A percentile compares a stretch with the other conserved stretches of the same genome.
Conservation (phyloP, 2,113 vertebrate species). For the Percina caprodes region DNA sequence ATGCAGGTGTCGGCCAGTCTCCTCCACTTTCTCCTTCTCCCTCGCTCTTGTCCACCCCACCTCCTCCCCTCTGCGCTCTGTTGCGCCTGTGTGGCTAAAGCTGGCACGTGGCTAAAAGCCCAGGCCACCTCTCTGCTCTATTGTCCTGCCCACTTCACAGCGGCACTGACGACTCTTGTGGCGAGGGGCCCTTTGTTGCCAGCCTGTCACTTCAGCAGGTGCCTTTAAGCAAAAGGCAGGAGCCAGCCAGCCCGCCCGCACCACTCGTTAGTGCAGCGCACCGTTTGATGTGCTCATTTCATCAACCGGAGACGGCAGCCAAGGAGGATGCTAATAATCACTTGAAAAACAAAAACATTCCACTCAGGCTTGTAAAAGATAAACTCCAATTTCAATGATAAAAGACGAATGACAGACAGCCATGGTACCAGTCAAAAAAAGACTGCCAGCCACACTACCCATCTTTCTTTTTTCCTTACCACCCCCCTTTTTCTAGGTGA, state of each 20-base stretch:
- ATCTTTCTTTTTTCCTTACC: slow-evolving; percentile 31
- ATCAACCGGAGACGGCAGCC: slow-evolving; percentile 63
- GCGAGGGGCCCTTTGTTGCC: slow-evolving; percentile 75
- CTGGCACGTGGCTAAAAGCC: slow-evolving; percentile 81
- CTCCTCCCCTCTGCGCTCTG: slow-evolving; percentile 53
- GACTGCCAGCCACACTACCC: slow-evolving; percentile 39
- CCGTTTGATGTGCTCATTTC: slow-evolving; percentile 82
- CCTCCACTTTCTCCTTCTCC: slow-evolving; percentile 42
- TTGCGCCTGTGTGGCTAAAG: slow-evolving; percentile 66
- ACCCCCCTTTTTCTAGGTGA: slow-evolving; percentile 35
- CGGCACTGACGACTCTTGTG: slow-evolving; percentile 65
- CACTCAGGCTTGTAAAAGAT: slow-evolving; percentile 79
- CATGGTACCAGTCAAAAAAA: slow-evolving; percentile 62
- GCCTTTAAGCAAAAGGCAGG: slow-evolving; percentile 78
- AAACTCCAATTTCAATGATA: slow-evolving; percentile 84
- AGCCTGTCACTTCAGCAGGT: slow-evolving; percentile 84
- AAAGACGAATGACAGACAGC: slow-evolving; percentile 75
- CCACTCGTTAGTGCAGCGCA: slow-evolving; percentile 69
- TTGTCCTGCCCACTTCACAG: slow-evolving; percentile 78
- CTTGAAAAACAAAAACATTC: slow-evolving; percentile 80
- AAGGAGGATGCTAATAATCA: slow-evolving; percentile 81
- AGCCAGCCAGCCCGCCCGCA: slow-evolving; percentile 60
- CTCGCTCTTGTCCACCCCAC: slow-evolving; percentile 45
- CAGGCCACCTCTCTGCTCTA: slow-evolving; percentile 74
- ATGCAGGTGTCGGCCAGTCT: slow-evolving; percentile 75